Evolutionary conservation across 2,113 vertebrate genomes (phyloP).

Genomic region (Platysteira castanea): DNA sequence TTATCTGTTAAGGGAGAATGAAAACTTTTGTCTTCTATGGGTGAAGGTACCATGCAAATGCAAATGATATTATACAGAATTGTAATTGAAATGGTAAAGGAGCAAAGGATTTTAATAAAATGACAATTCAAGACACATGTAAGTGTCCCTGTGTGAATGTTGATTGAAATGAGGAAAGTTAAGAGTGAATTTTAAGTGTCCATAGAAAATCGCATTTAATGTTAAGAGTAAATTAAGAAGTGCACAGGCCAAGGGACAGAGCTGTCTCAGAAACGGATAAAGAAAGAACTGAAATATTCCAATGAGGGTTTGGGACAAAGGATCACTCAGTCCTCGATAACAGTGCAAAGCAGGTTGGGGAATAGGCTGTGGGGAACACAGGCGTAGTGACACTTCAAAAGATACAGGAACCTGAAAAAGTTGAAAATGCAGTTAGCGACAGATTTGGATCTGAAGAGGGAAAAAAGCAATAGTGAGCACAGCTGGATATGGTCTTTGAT

Average conservation of each 20-base stretch:
- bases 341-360: conserved; percentile 38
- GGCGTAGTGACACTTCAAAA: conserved; percentile 23
- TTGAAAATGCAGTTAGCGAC: conserved; percentile 30
- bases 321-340: conserved; percentile 9
- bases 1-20: conserved; percentile 6
- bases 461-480: conserved; percentile 28
- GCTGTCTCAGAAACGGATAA: not conserved
- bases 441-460: conserved; percentile 45
- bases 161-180: conserved; percentile 24
- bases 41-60: conserved; percentile 37
- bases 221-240: conserved; percentile 45
- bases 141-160: not conserved
- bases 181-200: conserved; percentile 44
- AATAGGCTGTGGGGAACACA: conserved; percentile 11
- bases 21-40: conserved; percentile 36
- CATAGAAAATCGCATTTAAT: not conserved
- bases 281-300: conserved; percentile 33
- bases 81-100: conserved; percentile 29
- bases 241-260: not conserved
- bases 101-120: conserved; percentile 43
- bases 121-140: conserved; percentile 18
- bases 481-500: conserved; percentile 53
- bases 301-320: conserved; percentile 47
- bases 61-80: conserved; percentile 35
- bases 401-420: conserved; percentile 21